Evolutionary conservation across 2,113 vertebrate genomes (phyloP), one percentile per base, ranked within the genome.

Genomic region (Butorides virescens): DNA sequence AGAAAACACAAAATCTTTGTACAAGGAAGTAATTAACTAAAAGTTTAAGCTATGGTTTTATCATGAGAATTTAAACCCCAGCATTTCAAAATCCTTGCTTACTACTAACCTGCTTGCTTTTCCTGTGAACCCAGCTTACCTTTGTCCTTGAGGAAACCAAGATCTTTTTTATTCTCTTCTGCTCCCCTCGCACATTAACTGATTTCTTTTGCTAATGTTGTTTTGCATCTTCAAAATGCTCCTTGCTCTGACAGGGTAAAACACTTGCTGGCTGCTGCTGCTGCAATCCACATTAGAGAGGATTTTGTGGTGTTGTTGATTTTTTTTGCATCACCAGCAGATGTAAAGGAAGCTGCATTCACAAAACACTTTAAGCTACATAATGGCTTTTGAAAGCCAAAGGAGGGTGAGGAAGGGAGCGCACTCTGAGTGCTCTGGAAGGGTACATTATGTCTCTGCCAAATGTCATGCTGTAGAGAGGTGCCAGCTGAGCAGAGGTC

Each of bases 341-440:
- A 95, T 96, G 88, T 78, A 95, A 95, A 95, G 95, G 96, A 96
- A 97, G 92, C 82, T 86, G 75, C 86, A 92, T 80, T 93, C 81
- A 92, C 63, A 71, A 71, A 92, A 90, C 86, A 83, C 72, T 93
- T 76, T 58, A 34, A 90, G 90, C 92, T 77, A 14, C 55, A 93
- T 94, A 88, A 95, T 95, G 72, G 71, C 90, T 73, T 85, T 97
- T 96, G 90, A 95, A 93, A 95, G 59, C 74, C 68, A 70, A 77
- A 92, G 86, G 65, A 94, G 86, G 16, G 32, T 86, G 83, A 94
- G 86, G 47, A 96, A 90, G 55, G 44, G 88, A 95, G 72, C 0
- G 2, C 30, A 27, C 68, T 79, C 53, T 42, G 63, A 93, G 86
- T 52, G 59, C 65, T 95, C 36, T 91, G 86, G 37, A 92, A 62